Conservation (phyloP, 2,113 vertebrate species). For the Acinonyx jubatus region DNA sequence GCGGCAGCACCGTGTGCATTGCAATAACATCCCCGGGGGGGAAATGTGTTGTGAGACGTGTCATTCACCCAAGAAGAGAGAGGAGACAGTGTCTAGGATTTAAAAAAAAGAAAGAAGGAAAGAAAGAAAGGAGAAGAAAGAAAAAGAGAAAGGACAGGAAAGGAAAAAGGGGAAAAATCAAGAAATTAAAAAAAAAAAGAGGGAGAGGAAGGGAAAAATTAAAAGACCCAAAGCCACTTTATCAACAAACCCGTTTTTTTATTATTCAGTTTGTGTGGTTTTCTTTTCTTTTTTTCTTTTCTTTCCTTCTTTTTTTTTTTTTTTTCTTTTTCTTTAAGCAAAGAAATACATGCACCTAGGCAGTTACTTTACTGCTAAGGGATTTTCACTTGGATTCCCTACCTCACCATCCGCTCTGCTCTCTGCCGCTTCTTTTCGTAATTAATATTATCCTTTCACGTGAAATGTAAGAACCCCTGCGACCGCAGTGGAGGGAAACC, state of each 20-base stretch:
- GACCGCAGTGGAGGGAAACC: conserved; percentile 61
- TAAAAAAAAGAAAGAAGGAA: not conserved
- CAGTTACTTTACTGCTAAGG: conserved; percentile 75
- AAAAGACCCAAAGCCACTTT: conserved; percentile 61
- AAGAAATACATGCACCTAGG: conserved; percentile 40
- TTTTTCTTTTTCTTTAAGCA: not conserved
- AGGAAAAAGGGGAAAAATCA: not conserved
- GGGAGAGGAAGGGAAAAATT: not conserved
- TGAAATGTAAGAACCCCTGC: conserved; percentile 59
- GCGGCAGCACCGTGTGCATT: conserved; percentile 76
- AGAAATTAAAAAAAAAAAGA: not conserved
- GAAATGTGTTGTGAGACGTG: conserved; percentile 66
- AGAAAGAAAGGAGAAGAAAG: not conserved
- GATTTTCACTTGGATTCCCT: conserved; percentile 2
- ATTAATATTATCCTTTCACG: conserved; percentile 69
- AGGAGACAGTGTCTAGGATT: conserved; percentile 50
- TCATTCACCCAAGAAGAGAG: conserved; percentile 63
- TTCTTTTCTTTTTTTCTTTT: not conserved
- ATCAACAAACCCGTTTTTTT: conserved; percentile 55
- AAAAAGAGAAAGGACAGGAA: not conserved
- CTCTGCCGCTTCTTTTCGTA: conserved; percentile 61
- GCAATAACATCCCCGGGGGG: conserved; percentile 76
- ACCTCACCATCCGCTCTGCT: not conserved
- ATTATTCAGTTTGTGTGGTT: conserved; percentile 44
- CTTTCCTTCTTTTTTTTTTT: not conserved